Base-by-base conservation (phyloP, 2,113 vertebrate species). In the Corythoichthys intestinalis region DNA sequence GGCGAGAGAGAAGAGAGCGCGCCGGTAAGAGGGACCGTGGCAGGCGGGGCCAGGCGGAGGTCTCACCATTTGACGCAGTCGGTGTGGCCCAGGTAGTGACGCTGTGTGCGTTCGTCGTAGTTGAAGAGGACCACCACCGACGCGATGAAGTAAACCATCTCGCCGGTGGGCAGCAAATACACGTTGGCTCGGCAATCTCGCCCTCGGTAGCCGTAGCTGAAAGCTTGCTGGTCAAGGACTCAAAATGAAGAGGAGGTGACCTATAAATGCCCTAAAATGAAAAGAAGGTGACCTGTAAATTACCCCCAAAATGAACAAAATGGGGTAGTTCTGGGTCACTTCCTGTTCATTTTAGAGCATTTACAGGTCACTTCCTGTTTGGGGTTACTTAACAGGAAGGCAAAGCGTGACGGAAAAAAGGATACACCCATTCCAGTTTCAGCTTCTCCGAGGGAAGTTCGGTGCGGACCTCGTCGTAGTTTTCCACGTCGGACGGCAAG, bases 361-460 rank as follows among this genome's bases (percentile, higher is more conserved):
- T 28, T 28, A 28, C 20, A 28, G 20, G 20, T 28, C 20, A 28
- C 20, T 28, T 28, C 20, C 20, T 28, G 20, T 28, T 28, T 28
- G 20, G 20, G 20, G 20, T 28, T 28, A 28, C 20, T 28, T 28
- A 28, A 28, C 20, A 28, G 20, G 20, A 28, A 28, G 20, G 20
- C 20, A 28, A 28, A 28, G 20, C 56, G 56, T 64, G 49, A 64
- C 17, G 37, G 59, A 34, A 81, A 12, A 34, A 80, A 99, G 96
- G 96, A 98, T 99, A 99, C 97, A 91, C 94, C 97, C 97, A 99
- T 84, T 98, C 97, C 91, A 99, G 93, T 91, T 96, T 98, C 71
- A 99, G 93, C 83, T 94, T 93, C 82, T 98, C 96, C 50, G 96
- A 65, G 39, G 97, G 95, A 86, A 98, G 92, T 50, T 99, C 97